phyloP scores from a whole-genome alignment of 53 echinoderm and acorn worm genomes.

The Henricia sp. region DNA sequence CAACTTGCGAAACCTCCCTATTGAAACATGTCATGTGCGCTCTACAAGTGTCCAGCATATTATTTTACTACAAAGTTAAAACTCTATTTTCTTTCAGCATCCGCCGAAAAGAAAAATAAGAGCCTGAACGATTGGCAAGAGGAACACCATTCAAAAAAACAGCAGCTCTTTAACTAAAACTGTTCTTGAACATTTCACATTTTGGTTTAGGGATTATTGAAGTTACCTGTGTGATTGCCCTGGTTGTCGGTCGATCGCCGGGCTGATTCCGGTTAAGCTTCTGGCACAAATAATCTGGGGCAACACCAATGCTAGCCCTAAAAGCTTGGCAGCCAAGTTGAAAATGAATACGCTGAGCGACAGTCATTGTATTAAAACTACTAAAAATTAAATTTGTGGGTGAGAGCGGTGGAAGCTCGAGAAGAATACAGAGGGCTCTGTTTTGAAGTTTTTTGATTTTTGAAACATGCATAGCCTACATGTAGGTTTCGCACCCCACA shows the following conservation, averaged over 20 bases:
- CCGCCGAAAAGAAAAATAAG: neutral
- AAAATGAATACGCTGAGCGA: slow-evolving; percentile 15
- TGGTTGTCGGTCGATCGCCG: neutral
- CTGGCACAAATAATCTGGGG: neutral
- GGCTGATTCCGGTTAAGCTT: slow-evolving; percentile 8
- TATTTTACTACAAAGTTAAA: too few relatives aligned
- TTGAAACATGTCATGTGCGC: too few relatives aligned
- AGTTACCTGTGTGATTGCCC: slow-evolving; percentile 1
- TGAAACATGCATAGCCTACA: too few relatives aligned
- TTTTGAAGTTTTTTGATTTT: too few relatives aligned
- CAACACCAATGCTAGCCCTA: slow-evolving; percentile 22
- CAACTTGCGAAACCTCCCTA: too few relatives aligned
- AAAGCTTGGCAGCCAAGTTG: slow-evolving; percentile 38
- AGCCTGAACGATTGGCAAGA: slow-evolving; percentile 3
- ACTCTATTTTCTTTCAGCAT: neutral
- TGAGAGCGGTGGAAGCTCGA: too few relatives aligned
- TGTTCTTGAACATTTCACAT: slow-evolving; percentile 6
- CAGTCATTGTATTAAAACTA: slow-evolving; percentile 8
- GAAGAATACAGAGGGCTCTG: too few relatives aligned
- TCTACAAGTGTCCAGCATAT: too few relatives aligned
- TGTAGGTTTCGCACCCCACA: too few relatives aligned
- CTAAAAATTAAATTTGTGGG: too few relatives aligned
- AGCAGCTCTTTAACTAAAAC: neutral
- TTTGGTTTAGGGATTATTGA: neutral
- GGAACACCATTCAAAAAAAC: slow-evolving; percentile 8